Conservation (phyloP, 2,113 vertebrate genomes). For the Pogonocichla stellata region DNA sequence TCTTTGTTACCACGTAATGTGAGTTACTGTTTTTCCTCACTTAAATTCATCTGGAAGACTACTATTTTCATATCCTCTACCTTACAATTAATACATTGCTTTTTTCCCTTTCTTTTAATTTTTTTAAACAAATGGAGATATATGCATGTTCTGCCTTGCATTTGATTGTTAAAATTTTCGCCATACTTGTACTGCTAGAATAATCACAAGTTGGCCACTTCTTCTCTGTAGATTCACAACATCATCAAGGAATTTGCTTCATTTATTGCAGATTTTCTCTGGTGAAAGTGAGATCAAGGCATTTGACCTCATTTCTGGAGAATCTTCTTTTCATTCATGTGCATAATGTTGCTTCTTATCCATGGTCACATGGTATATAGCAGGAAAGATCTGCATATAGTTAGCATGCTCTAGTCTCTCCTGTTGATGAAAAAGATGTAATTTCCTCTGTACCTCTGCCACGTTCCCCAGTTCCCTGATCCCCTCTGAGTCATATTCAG, state of each 20-base stretch:
- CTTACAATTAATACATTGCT: neutral
- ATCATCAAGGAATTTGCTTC: neutral
- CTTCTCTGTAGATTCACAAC: neutral
- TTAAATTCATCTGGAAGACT: neutral
- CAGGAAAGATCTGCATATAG: neutral
- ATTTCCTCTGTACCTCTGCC: neutral
- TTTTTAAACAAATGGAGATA: neutral
- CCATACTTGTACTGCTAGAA: neutral
- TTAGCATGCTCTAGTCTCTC: neutral
- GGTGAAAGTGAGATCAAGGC: neutral
- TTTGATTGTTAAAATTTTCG: neutral
- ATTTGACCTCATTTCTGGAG: conserved; percentile 14
- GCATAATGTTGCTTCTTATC: neutral
- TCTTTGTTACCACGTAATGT: neutral
- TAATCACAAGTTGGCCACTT: neutral
- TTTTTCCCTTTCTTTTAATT: neutral
- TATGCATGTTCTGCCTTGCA: neutral
- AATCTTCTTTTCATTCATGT: neutral
- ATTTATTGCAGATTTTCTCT: conserved; percentile 25
- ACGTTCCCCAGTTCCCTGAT: neutral
- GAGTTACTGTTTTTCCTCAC: neutral
- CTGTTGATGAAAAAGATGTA: neutral
- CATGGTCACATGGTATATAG: neutral
- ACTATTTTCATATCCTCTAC: neutral
- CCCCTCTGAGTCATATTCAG: neutral